Percentiles rank a stretch among this genome's conserved stretches.
These are phyloP conservation scores for Oreamnos americanus DNA, from an alignment of 2,113 vertebrate genomes.

Conservation along the genomic window DNA sequence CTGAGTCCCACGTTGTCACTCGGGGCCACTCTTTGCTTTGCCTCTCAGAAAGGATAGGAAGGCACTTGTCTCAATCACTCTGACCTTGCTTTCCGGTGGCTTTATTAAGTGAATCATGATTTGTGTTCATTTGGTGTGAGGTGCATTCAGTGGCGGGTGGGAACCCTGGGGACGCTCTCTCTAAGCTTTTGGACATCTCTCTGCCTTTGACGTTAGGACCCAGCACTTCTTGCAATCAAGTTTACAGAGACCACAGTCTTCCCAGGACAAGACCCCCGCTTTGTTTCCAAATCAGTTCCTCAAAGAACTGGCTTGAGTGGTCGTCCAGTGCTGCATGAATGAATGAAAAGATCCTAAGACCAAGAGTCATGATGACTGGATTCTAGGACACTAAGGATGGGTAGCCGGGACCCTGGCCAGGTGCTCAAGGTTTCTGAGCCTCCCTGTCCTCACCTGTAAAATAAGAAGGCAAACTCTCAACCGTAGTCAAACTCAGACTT, in stretches of 20 bases:
- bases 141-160: not conserved
- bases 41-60: not conserved
- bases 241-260: not conserved
- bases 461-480: not conserved
- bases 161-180: not conserved
- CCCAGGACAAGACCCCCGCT: not conserved
- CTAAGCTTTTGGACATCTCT: not conserved
- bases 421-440: not conserved
- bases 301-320: not conserved
- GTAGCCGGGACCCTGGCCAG: not conserved
- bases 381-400: not conserved
- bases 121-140: not conserved
- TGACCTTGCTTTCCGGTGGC: not conserved
- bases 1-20: not conserved
- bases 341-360: not conserved
- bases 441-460: not conserved
- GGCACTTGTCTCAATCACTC: not conserved
- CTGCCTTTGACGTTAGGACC: not conserved
- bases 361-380: not conserved
- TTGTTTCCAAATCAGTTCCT: not conserved
- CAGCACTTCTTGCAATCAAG: not conserved
- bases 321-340: not conserved
- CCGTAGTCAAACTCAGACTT: not conserved
- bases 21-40: not conserved
- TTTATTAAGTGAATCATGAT: conserved; percentile 3